Evolutionary conservation across 2,797 vertebrate genomes (phyloP), one percentile per base, ranked within the genome.

Genomic region (Siniperca obscura): DNA sequence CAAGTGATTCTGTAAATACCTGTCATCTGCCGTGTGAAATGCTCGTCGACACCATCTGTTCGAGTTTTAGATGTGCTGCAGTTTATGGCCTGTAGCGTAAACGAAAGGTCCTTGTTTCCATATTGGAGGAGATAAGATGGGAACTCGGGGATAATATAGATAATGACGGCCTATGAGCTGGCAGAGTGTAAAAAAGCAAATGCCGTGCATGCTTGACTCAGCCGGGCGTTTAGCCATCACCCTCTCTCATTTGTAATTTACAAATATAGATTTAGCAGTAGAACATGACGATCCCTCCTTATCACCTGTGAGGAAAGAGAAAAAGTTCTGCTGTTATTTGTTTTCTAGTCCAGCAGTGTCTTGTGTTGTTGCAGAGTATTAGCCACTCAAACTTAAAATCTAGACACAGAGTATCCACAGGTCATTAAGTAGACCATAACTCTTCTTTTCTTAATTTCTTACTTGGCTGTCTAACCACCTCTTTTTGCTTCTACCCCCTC

Each of bases 21-120:
- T 50, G 56, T 69, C 73, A 42, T 56, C 42, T 61, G 60, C 36
- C 0, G 16, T 65, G 84, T 48, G 89, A 92, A 84, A 76, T 12
- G 19, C 50, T 73, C 53, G 9, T 6, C 2, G 17, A 73, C 85
- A 46, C 81, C 88, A 78, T 84, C 86, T 90, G 86, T 55, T 66
- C 27, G 1, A 44, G 36, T 44, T 65, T 70, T 36, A 42, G 57
- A 64, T 7, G 22, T 30, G 9, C n/a, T 10, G 55, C 10, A 17
- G 42, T 65, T 59, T 0, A 0, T 21, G 5, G 38, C 25, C 57
- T 52, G 59, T 27, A 50, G 36, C 0, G 1, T 46, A 42, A 68
- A 70, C 8, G 0, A 19, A 69, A 10, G 25, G 38, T 42, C 36
- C 52, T 48, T 56, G 67, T 82, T 65, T 78, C 42, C 46, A 61